Base-by-base conservation (phyloP, 2,797 vertebrate genomes). In the Coregonus sp. region DNA sequence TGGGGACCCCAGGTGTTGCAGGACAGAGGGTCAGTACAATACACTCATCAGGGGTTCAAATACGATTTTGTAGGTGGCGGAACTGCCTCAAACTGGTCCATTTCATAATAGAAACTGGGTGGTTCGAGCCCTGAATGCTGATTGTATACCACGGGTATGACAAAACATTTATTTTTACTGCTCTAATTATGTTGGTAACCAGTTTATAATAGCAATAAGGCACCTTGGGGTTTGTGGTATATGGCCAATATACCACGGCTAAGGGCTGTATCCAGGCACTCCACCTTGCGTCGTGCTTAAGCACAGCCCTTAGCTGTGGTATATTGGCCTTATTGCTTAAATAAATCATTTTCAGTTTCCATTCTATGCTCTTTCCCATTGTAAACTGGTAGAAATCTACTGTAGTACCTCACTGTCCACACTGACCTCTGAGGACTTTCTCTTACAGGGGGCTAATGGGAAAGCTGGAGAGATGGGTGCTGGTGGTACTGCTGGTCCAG, bases 381-480 rank as follows among this genome's bases (percentile, higher is more conserved):
- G 12, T 25, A 65, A 25, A 25, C 25, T 31, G 40, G 40, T 47
- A 47, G 40, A 12, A 0, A 9, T 47, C 40, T 16, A 12, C 14
- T 68, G 5, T 68, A 12, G 40, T 47, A 12, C 40, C 14, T 37
- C 12, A 11, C 20, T 14, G 5, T 12, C 40, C 37, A 47, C 31
- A n/a, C 12, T 69, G 40, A 51, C 33, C 50, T 25, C 70, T 35
- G 54, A 70, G 66, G 47, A 73, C 4, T 54, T 9, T 29, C 54
- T 52, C 37, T 86, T 72, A 37, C 86, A 99, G 98, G 98, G 98
- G 81, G 82, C 91, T 18, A 96, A 98, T 87, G 98, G 98, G 73
- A 99, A 99, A 95, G 96, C 99, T 12, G 98, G 98, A 74, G 98
- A 99, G 93, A 94, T 96, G 79, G 98, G 98, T 0, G 93, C 98